Evolutionary conservation across 1,140 invertebrate genomes (phyloP).

Genomic region (Pantala flavescens): DNA sequence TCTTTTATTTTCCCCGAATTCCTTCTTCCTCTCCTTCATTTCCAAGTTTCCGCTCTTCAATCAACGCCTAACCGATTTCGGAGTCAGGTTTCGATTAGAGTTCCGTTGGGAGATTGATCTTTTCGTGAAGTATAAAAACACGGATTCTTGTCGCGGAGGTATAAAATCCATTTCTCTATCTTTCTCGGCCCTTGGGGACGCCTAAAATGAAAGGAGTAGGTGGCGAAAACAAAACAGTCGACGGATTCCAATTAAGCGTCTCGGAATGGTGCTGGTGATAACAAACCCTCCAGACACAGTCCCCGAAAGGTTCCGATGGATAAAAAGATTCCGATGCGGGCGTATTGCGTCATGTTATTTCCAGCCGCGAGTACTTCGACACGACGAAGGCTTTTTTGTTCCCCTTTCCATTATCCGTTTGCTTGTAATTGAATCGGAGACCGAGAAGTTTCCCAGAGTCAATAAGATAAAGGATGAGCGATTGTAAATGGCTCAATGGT

Average conservation of each 20-base stretch:
- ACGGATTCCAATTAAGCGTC: background rate
- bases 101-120: background rate
- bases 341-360: too few species aligned
- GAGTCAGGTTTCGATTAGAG: background rate
- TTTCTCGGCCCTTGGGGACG: background rate
- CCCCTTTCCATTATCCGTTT: too few species aligned
- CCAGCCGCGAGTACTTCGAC: too few species aligned
- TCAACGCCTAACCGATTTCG: background rate
- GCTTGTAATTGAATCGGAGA: too few species aligned
- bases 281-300: background rate
- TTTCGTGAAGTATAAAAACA: conserved; percentile 8
- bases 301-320: background rate
- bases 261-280: background rate
- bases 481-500: too few species aligned
- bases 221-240: background rate
- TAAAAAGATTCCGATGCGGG: too few species aligned
- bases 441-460: too few species aligned
- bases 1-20: too few species aligned
- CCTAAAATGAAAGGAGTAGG: background rate
- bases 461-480: too few species aligned
- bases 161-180: conserved; percentile 3
- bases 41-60: conserved; percentile 8
- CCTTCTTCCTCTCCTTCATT: background rate
- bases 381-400: too few species aligned
- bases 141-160: background rate